Base-by-base conservation (phyloP, 2,888 invertebrate genomes). In the Octonoba sinensis region DNA sequence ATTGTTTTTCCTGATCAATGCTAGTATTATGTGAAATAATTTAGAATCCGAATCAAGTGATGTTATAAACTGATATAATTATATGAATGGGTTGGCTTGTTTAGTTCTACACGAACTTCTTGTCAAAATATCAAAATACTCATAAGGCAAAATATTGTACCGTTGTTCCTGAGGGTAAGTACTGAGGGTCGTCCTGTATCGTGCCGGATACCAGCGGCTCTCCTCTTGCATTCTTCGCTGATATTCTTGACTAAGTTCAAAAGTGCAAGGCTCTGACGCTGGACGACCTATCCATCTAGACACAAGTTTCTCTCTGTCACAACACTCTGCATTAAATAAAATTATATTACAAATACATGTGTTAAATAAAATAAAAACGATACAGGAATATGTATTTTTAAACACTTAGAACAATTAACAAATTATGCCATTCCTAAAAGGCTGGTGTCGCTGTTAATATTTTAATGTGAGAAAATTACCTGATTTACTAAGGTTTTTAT, bases 281-380 rank as follows among this genome's bases (percentile, higher is more conserved):
- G 81, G 73, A 64, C 69, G 74, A 73, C 73, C 73, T 81, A 82
- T 74, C 81, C 81, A 82, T 82, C 81, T 82, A 82, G 81, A 82
- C 81, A 75, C 81, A 59, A 74, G 81, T 82, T 82, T 82, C 81
- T 70, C 81, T 64, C 51, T 82, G 81, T 82, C 81, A 82, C 74
- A 82, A 82, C 75, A 82, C 81, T 74, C 81, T 82, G 49, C 0
- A 66, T 71, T 11, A 51, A 15, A 76, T 18, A 18, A 15, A 36
- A 18, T 12, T n/a, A 1, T 18, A 36, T 12, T 20, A 3, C 12
- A 22, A 36, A 70, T 20, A n/a, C n/a, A 13, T 6, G n/a, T 18
- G 44, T 67, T 51, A 12, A 49, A 47, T 13, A 24, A 18, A 20
- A 70, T 3, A 56, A 56, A n/a, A 12, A 1, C 12, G 15, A 1